A percentile compares a stretch with the other conserved stretches of the same genome.
These are phyloP conservation scores for Scomber japonicus DNA, from an alignment of 2,113 vertebrate genomes.

Conservation along the genomic window DNA sequence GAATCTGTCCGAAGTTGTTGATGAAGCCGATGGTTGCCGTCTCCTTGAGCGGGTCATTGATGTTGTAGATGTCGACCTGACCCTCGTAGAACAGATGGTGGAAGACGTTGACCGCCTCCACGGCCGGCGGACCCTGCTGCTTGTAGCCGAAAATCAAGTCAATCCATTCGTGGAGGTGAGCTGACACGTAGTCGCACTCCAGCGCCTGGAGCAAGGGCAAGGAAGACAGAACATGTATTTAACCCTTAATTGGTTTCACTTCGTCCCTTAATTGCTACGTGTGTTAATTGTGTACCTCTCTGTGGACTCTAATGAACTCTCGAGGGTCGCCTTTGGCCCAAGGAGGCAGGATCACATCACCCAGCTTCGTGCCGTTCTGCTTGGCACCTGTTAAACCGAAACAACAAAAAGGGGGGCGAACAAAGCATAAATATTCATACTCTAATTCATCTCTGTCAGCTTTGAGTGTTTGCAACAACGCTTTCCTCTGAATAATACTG, in stretches of 20 bases:
- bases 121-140: constrained; percentile 96
- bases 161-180: constrained; percentile 98
- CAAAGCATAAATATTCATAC: background rate
- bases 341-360: constrained; percentile 94
- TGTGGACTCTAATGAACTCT: constrained; percentile 98
- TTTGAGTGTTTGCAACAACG: too few relatives aligned
- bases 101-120: constrained; percentile 98
- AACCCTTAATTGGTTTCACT: background rate
- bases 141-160: constrained; percentile 98
- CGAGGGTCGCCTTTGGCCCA: constrained; percentile 99
- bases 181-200: constrained; percentile 98
- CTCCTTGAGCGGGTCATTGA: constrained; percentile 98
- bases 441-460: fast-evolving
- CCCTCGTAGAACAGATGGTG: constrained; percentile 99
- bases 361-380: constrained; percentile 96
- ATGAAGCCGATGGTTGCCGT: constrained; percentile 99
- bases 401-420: background rate
- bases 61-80: constrained; percentile 99
- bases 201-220: constrained; percentile 86
- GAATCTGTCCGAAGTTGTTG: constrained; percentile 99
- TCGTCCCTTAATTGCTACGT: fast-evolving
- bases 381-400: constrained; percentile 88
- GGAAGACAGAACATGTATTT: background rate
- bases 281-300: constrained; percentile 86
- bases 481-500: constrained; percentile 22